These are phyloP conservation scores for Eumeta japonica DNA, from an alignment of 1,140 invertebrate species.

Conservation along the genomic window DNA sequence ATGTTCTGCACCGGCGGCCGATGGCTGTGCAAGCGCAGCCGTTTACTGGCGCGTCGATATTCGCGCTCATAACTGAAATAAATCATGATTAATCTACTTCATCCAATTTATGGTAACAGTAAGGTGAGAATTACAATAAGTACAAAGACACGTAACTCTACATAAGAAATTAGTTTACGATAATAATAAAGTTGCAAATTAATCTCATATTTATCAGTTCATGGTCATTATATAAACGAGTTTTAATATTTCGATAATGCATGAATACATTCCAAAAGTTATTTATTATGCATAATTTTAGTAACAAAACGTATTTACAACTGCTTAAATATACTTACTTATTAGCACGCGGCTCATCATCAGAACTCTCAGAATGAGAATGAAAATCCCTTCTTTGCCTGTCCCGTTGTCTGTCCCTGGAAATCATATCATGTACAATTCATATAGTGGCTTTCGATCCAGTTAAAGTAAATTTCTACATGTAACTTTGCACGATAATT, in stretches of 20 bases:
- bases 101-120: too few species aligned
- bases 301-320: too few species aligned
- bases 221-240: too few species aligned
- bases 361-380: slow-evolving; percentile 60
- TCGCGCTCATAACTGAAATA: slow-evolving; percentile 53
- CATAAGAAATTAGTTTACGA: too few species aligned
- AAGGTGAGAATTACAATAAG: slow-evolving; percentile 18
- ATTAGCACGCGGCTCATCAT: slow-evolving; percentile 59
- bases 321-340: slow-evolving; percentile 39
- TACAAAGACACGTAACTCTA: too few species aligned
- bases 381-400: slow-evolving; percentile 52
- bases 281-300: too few species aligned
- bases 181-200: too few species aligned
- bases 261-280: too few species aligned
- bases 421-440: slow-evolving; percentile 12
- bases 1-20: slow-evolving; percentile 46
- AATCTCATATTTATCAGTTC: too few species aligned
- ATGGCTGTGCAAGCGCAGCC: slow-evolving; percentile 48
- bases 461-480: background rate
- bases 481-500: too few species aligned
- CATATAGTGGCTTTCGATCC: background rate
- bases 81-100: too few species aligned
- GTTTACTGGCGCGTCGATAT: slow-evolving; percentile 55
- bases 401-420: slow-evolving; percentile 56
- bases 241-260: too few species aligned